Evolutionary conservation across 64 coral and sea anemone species (phyloP).

Genomic region (Stichodactyla mertensii): DNA sequence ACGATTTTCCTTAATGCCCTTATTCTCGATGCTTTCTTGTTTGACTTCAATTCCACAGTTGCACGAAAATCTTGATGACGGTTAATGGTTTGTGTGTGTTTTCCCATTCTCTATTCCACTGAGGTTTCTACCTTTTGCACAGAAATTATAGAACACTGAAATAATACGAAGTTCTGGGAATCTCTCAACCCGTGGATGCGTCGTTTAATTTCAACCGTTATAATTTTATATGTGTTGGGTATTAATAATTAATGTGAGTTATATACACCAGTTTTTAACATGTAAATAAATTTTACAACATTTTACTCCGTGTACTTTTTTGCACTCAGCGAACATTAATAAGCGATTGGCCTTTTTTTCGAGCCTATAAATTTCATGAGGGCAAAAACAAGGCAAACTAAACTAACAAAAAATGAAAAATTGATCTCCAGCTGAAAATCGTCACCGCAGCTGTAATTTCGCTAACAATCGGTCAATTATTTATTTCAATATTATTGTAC

Average conservation of each 20-base stretch:
- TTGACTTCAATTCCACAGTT: neutral
- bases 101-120: neutral
- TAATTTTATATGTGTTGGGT: neutral
- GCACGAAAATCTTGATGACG: neutral
- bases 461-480: too few relatives aligned
- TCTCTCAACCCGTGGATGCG: neutral
- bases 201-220: neutral
- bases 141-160: too few relatives aligned
- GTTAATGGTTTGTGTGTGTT: neutral
- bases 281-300: too few relatives aligned
- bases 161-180: too few relatives aligned
- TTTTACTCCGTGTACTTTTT: too few relatives aligned
- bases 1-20: neutral
- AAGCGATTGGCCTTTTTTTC: neutral
- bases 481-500: too few relatives aligned
- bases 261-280: too few relatives aligned
- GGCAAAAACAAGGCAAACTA: neutral
- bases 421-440: too few relatives aligned
- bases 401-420: neutral
- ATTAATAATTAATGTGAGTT: neutral
- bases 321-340: too few relatives aligned
- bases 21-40: neutral
- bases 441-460: too few relatives aligned
- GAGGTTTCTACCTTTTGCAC: too few relatives aligned
- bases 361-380: too few relatives aligned